phyloP scores from a whole-genome alignment of 1,140 invertebrate genomes.

The Atta colombica region DNA sequence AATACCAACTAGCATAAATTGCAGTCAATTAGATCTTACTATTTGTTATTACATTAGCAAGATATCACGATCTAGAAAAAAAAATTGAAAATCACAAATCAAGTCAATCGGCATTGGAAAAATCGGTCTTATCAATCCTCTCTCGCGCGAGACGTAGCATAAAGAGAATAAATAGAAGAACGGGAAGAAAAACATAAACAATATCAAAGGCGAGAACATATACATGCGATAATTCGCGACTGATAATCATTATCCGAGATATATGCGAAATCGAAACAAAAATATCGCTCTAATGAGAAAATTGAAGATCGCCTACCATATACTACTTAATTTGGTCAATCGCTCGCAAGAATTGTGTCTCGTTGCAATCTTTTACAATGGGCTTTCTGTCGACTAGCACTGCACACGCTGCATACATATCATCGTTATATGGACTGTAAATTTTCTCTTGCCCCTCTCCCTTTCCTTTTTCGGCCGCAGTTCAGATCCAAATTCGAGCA shows the following conservation, averaged over 20 bases:
- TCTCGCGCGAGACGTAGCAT: neutral
- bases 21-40: neutral
- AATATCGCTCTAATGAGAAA: conserved; percentile 18
- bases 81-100: neutral
- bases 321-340: conserved; percentile 2
- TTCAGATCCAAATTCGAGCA: conserved; percentile 19
- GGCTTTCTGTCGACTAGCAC: conserved; percentile 23
- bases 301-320: conserved; percentile 2
- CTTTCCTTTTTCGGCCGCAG: neutral
- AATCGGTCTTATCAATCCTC: neutral
- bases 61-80: conserved; percentile 5
- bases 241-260: conserved; percentile 19
- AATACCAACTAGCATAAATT: neutral
- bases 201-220: conserved; percentile 19
- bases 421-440: neutral
- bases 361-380: conserved; percentile 6
- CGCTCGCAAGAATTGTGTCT: neutral
- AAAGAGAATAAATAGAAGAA: conserved; percentile 31
- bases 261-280: conserved; percentile 4
- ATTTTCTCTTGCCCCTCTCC: neutral
- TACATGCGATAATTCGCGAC: conserved; percentile 12
- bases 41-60: neutral
- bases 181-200: neutral
- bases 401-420: conserved; percentile 4
- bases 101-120: neutral